Evolutionary conservation across 2,797 vertebrate genomes (phyloP), one percentile per base, ranked within the genome.

Genomic region (Sitta carolinensis): DNA sequence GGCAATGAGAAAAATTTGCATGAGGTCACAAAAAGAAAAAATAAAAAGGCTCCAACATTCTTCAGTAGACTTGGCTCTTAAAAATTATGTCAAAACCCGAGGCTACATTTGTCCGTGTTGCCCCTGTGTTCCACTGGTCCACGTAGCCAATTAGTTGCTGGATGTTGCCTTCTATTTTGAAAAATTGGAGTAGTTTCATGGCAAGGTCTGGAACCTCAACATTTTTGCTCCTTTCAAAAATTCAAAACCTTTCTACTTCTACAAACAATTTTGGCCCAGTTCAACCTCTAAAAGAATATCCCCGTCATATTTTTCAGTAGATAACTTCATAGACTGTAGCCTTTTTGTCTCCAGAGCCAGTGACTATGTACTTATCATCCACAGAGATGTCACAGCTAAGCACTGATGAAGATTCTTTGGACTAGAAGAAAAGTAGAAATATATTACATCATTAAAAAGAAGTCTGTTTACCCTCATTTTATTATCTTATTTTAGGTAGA

Each of bases 281-380:
- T 97, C 96, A 97, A 97, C 94, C 97, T 94, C 68, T 94, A 81
- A 87, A 97, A 57, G 88, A 97, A 97, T 78, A 96, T 97, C 83
- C 94, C 92, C 94, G 94, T 96, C 85, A 91, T 62, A 87, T 95
- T 96, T 96, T 97, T 98, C 98, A 98, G 98, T 98, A 98, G 98
- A 98, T 98, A 90, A 98, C 98, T 98, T 98, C 98, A 95, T 98
- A 98, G 93, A 98, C 98, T 78, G 98, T 98, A 82, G 98, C 98
- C 84, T 98, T 98, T 97, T 98, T 98, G 97, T 98, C 98, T 91
- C 98, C 98, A 90, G 98, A 98, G 95, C 98, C 98, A 80, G 98
- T 98, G 94, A 98, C 98, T 84, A 98, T 98, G 97, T 98, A 98
- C 73, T 98, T 98, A 94, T 98, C 98, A 97, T 98, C 98, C 97